Percentiles rank a stretch among this genome's conserved stretches.
phyloP scores from a whole-genome alignment of 2,113 vertebrate genomes.

The Passer domesticus region DNA sequence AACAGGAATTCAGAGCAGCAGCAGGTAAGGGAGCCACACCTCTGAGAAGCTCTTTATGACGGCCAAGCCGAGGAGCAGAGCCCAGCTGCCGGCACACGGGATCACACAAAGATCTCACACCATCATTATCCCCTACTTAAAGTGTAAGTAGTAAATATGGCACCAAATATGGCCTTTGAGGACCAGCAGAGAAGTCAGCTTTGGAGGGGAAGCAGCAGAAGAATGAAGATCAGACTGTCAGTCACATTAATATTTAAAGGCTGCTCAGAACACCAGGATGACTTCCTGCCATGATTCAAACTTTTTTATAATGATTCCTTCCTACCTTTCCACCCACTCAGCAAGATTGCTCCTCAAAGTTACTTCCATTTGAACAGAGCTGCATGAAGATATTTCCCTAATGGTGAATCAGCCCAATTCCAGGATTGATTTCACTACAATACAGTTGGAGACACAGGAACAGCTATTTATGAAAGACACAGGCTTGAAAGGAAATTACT shows the following conservation, averaged over 20 bases:
- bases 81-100: rapidly evolving
- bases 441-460: background rate
- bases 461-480: background rate
- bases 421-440: constrained; percentile 1
- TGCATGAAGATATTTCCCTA: background rate
- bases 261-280: background rate
- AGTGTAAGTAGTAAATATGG: rapidly evolving
- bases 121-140: background rate
- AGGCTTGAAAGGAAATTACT: background rate
- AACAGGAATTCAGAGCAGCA: background rate
- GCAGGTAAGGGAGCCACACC: rapidly evolving
- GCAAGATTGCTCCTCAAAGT: background rate
- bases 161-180: background rate
- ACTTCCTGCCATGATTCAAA: background rate
- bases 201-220: background rate
- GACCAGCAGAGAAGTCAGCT: background rate
- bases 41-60: background rate
- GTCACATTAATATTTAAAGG: constrained; percentile 4
- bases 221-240: background rate
- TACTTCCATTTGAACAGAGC: background rate
- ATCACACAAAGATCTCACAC: background rate
- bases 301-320: background rate
- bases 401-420: constrained; percentile 25
- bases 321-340: constrained; percentile 44
- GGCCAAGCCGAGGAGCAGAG: rapidly evolving